Evolutionary conservation across 2,113 vertebrate genomes (phyloP).

Genomic region (Gobius niger): DNA sequence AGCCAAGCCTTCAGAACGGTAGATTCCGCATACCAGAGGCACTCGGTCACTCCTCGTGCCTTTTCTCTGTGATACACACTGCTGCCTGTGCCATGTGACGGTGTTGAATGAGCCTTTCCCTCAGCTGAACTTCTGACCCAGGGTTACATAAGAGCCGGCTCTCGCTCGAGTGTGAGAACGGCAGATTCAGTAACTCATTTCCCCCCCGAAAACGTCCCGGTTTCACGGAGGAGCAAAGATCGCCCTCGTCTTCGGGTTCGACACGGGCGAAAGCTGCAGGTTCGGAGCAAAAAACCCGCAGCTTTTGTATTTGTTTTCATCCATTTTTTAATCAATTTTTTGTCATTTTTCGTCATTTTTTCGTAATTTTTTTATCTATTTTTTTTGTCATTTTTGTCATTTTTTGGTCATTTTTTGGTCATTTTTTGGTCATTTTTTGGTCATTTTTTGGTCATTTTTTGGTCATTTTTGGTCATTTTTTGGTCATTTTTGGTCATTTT

Average conservation of each 20-base stretch:
- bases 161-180: conserved; percentile 27
- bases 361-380: too few relatives aligned
- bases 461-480: too few relatives aligned
- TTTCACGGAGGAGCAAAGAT: neutral
- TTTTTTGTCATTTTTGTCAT: too few relatives aligned
- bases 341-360: too few relatives aligned
- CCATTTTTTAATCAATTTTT: too few relatives aligned
- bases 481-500: too few relatives aligned
- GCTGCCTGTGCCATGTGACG: conserved; percentile 44
- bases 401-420: too few relatives aligned
- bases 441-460: too few relatives aligned
- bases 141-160: conserved; percentile 33
- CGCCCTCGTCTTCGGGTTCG: conserved; percentile 21
- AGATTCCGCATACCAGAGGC: too few relatives aligned
- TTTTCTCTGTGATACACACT: conserved; percentile 40
- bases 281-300: conserved; percentile 55
- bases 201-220: conserved; percentile 5
- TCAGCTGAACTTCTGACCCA: conserved; percentile 44
- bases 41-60: conserved; percentile 51
- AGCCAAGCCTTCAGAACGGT: too few relatives aligned
- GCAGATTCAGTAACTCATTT: conserved; percentile 21
- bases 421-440: too few relatives aligned
- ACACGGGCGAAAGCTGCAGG: conserved; percentile 3
- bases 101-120: conserved; percentile 27
- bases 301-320: too few relatives aligned